Conservation (phyloP, 2,113 vertebrate species). For the Excalfactoria chinensis region DNA sequence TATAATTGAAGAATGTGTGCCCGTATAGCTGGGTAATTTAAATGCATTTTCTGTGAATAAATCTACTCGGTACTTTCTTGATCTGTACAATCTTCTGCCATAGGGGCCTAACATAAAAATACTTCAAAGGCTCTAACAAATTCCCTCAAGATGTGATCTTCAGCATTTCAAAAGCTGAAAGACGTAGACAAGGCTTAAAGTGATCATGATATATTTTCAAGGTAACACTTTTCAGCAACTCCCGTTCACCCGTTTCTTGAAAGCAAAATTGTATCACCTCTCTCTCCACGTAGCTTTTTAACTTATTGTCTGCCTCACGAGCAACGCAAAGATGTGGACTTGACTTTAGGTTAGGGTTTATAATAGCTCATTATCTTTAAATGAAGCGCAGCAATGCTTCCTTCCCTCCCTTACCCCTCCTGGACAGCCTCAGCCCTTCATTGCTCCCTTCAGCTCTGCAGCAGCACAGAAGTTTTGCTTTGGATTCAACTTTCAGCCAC, state of each 20-base stretch:
- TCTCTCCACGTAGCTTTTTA: neutral
- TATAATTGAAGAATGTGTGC: slow-evolving; percentile 68
- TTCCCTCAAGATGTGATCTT: slow-evolving; percentile 76
- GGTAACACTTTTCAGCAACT: slow-evolving; percentile 52
- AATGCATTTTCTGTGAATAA: slow-evolving; percentile 74
- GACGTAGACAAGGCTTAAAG: slow-evolving; percentile 68
- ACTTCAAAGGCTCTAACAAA: slow-evolving; percentile 72
- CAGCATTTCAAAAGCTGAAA: slow-evolving; percentile 71
- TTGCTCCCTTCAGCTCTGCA: neutral
- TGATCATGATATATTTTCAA: slow-evolving; percentile 65
- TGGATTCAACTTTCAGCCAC: slow-evolving; percentile 37
- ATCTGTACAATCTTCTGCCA: slow-evolving; percentile 69
- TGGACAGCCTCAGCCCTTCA: neutral
- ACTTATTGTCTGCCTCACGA: neutral
- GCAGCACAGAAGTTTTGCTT: neutral
- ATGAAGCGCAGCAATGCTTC: slow-evolving; percentile 27
- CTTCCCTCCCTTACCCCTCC: neutral
- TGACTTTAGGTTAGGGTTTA: slow-evolving; percentile 29
- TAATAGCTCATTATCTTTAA: slow-evolving; percentile 50
- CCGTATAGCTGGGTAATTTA: slow-evolving; percentile 65
- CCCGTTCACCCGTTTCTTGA: slow-evolving; percentile 41
- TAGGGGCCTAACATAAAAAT: slow-evolving; percentile 67
- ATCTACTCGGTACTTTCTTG: slow-evolving; percentile 66
- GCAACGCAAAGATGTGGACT: neutral
- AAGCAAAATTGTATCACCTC: slow-evolving; percentile 21